Evolutionary conservation across 2,888 invertebrate genomes (phyloP).

Genomic region (Lycaena phlaeas): DNA sequence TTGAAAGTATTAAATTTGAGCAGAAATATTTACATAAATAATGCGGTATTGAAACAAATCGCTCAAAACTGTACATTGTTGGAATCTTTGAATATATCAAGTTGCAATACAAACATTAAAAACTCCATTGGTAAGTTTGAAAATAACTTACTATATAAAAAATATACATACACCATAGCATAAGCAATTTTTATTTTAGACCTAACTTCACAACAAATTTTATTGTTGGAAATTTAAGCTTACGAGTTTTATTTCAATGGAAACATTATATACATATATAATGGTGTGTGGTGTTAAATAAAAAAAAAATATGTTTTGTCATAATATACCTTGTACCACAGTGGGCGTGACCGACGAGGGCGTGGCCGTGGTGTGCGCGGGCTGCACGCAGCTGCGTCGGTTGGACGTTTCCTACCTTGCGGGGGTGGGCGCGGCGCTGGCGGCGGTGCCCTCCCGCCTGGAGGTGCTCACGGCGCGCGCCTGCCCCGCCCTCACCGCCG

Average conservation of each 20-base stretch:
- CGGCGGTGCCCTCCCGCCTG: constrained; percentile 26
- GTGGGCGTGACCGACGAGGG: constrained; percentile 54
- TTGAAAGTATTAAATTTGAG: constrained; percentile 56
- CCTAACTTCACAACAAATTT: too few species aligned
- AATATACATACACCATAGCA: too few species aligned
- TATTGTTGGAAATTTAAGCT: too few species aligned
- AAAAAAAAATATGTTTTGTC: too few species aligned
- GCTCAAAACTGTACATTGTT: constrained; percentile 58
- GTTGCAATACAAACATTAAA: constrained; percentile 43
- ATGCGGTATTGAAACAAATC: constrained; percentile 64
- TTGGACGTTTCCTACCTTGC: constrained; percentile 56
- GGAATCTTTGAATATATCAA: constrained; percentile 54
- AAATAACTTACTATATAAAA: too few species aligned
- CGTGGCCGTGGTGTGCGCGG: constrained; percentile 32
- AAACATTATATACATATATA: too few species aligned
- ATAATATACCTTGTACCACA: too few species aligned
- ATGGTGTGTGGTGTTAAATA: too few species aligned
- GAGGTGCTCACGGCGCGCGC: constrained; percentile 29
- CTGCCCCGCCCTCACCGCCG: constrained; percentile 34
- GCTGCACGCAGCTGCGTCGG: constrained; percentile 31
- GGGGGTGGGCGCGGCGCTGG: constrained; percentile 32
- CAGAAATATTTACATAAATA: constrained; percentile 59
- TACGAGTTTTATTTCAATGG: too few species aligned
- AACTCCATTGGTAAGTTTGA: constrained; percentile 39
- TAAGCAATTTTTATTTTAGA: too few species aligned